phyloP scores from a whole-genome alignment of 2,888 invertebrate genomes.

The Apamea epomidion region DNA sequence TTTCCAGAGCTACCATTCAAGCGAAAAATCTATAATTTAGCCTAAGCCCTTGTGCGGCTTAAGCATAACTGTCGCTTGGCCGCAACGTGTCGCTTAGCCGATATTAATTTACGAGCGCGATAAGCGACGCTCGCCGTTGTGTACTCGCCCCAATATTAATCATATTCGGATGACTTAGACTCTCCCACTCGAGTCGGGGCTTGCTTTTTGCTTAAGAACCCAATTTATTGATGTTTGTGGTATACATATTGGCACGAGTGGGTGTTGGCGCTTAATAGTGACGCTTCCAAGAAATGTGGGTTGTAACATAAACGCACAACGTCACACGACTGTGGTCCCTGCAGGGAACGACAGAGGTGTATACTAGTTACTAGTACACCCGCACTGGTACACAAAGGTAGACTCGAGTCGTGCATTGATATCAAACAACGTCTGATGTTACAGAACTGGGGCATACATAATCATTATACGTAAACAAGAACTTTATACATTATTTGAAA shows the following conservation, averaged over 20 bases:
- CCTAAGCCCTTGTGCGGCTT: conserved; percentile 28
- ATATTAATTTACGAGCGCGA: conserved; percentile 66
- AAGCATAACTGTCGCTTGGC: conserved; percentile 24
- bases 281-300: background rate
- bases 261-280: background rate
- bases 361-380: background rate
- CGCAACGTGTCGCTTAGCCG: conserved; percentile 34
- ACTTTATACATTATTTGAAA: conserved; percentile 4
- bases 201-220: conserved; percentile 50
- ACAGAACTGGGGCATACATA: conserved; percentile 26
- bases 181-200: conserved; percentile 1
- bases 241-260: background rate
- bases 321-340: background rate
- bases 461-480: conserved; percentile 8
- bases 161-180: conserved; percentile 53
- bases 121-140: conserved; percentile 52
- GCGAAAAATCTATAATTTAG: conserved; percentile 42
- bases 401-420: background rate
- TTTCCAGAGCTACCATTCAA: conserved; percentile 18
- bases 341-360: background rate
- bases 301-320: background rate
- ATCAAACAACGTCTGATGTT: background rate
- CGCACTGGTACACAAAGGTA: background rate
- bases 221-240: conserved; percentile 15
- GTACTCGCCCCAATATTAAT: conserved; percentile 56